Evolutionary conservation across 2,113 vertebrate genomes (phyloP), one percentile per base, ranked within the genome.

Genomic region (Casuarius casuarius): DNA sequence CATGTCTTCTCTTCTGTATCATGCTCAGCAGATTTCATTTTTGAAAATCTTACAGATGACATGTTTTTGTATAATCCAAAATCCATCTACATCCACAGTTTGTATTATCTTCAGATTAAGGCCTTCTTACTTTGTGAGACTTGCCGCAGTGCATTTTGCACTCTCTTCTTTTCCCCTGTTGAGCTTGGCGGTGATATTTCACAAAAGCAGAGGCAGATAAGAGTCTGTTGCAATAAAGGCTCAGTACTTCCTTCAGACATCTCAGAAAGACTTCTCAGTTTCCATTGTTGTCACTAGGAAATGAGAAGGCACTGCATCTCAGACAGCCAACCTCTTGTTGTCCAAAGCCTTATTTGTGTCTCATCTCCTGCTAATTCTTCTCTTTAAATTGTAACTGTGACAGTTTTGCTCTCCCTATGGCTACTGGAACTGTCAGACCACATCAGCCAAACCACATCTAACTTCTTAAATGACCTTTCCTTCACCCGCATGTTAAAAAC

Each of bases 261-360:
- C 42, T 89, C 25, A 48, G 29, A 56, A 21, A 68, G 4, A 42
- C 7, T 68, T 72, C 38, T 90, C 40, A 74, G 22, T 46, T 28
- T 44, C 20, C 9, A 4, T 18, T 79, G 11, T 8, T 73, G 44
- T 46, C 26, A 62, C 29, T 42, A 67, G 59, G 70, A 63, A 54
- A n/a, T 12, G 18, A 77, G 52, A 85, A 90, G 8, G 6, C 28
- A 40, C 42, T 0, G 0, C 26, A 15, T 66, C 18, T 20, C 23
- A 63, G 33, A 40, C 35, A 93, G 26, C 20, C 40, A 59, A 26
- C 62, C 33, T 54, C 16, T 79, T 46, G 49, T 9, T 67, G 20
- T 87, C 33, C 1, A 0, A 56, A 78, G 28, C 49, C 29, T 8
- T 62, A 46, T n/a, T 44, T 61, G 63, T 61, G 29, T 88, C 40